phyloP scores from a whole-genome alignment of 2,797 vertebrate genomes.

The Limnodromus scolopaceus region DNA sequence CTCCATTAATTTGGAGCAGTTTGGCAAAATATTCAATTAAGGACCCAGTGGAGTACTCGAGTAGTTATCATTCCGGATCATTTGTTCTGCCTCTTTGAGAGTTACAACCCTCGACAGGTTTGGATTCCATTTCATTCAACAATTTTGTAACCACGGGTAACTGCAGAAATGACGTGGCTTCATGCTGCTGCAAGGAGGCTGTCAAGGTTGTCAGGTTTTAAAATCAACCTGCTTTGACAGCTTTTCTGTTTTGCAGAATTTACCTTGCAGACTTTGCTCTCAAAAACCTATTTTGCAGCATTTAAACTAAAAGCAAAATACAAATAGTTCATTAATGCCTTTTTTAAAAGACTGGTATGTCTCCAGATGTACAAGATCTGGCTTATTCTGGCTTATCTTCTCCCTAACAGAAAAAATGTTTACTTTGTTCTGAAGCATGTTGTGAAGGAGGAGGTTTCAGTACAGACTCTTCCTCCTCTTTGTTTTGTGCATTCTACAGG shows the following conservation, averaged over 20 bases:
- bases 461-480: not conserved
- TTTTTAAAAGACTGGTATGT: not conserved
- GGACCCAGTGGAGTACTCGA: not conserved
- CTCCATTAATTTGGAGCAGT: not conserved
- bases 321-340: not conserved
- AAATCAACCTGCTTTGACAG: not conserved
- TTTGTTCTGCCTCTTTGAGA: not conserved
- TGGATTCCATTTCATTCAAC: constrained; percentile 20
- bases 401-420: not conserved
- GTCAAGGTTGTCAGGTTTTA: not conserved
- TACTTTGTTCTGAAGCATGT: not conserved
- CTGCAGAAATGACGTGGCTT: not conserved
- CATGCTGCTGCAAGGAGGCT: not conserved
- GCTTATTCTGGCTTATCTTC: not conserved
- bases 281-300: not conserved
- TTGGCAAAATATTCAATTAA: not conserved
- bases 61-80: not conserved
- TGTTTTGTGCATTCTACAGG: not conserved
- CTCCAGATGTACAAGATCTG: not conserved
- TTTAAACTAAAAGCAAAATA: not conserved
- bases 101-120: not conserved
- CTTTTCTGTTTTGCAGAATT: not conserved
- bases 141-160: not conserved
- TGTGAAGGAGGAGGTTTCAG: not conserved
- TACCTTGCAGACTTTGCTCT: not conserved